Percentiles rank a stretch among this genome's conserved stretches.
Evolutionary conservation across 2,113 vertebrate genomes (phyloP).

Genomic region (Sinocyclocheilus maitianheensis): DNA sequence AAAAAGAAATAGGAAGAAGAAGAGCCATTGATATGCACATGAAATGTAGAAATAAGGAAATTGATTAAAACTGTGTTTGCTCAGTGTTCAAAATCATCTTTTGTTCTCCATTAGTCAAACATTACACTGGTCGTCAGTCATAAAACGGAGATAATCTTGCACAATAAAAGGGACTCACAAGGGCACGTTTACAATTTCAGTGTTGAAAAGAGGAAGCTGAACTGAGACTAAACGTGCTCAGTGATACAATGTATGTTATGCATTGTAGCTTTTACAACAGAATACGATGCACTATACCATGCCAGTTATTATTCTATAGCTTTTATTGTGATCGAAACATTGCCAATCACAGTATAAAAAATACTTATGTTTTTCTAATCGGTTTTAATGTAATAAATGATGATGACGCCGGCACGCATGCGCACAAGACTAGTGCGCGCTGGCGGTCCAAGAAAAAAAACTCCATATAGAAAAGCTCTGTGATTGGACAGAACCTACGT

Average conservation of each 20-base stretch:
- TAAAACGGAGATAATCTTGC: background rate
- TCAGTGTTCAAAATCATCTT: no score
- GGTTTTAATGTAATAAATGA: background rate
- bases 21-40: no score
- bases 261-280: background rate
- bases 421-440: constrained; percentile 38
- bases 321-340: background rate
- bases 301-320: background rate
- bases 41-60: no score
- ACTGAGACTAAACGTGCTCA: background rate
- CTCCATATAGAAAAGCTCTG: background rate
- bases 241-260: background rate
- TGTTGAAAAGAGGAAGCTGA: background rate
- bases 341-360: background rate
- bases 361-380: background rate
- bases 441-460: background rate
- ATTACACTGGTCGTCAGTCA: background rate
- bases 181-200: background rate
- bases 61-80: no score
- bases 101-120: no score
- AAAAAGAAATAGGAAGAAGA: no score
- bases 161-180: background rate
- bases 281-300: background rate
- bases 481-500: constrained; percentile 46
- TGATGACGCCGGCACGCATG: constrained; percentile 19